phyloP scores from a whole-genome alignment of 2,113 vertebrate genomes.

The Nestor notabilis region DNA sequence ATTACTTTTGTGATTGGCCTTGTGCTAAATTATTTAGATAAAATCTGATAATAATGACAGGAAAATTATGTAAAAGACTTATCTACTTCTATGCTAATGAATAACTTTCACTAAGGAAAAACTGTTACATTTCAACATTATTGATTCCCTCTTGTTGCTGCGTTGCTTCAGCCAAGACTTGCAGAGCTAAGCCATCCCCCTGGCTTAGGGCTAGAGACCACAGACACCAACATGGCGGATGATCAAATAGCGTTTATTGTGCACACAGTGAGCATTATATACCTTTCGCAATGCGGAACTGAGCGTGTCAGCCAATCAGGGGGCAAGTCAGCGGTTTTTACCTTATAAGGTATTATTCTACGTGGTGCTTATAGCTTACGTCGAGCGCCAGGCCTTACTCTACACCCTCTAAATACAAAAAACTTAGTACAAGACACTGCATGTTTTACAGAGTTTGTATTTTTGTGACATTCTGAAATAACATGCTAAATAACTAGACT shows the following conservation, averaged over 20 bases:
- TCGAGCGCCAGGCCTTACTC: too few species aligned
- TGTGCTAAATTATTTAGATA: slow-evolving; percentile 38
- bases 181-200: too few species aligned
- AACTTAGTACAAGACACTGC: slow-evolving; percentile 32
- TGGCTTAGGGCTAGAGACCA: too few species aligned
- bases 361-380: too few species aligned
- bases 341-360: too few species aligned
- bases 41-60: slow-evolving; percentile 36
- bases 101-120: slow-evolving; percentile 32
- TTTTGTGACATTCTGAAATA: slow-evolving; percentile 63
- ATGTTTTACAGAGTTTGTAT: slow-evolving; percentile 42
- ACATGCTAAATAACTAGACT: slow-evolving; percentile 66
- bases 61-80: slow-evolving; percentile 2
- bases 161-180: too few species aligned
- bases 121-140: background rate
- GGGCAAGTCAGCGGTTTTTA: too few species aligned
- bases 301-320: too few species aligned
- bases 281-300: too few species aligned
- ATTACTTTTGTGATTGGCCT: slow-evolving; percentile 22
- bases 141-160: background rate
- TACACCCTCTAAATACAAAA: background rate
- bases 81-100: slow-evolving; percentile 38
- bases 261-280: too few species aligned
- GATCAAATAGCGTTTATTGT: too few species aligned
- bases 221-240: too few species aligned